phyloP scores from a whole-genome alignment of 2,797 vertebrate species.

The Enteromius treurensis region DNA sequence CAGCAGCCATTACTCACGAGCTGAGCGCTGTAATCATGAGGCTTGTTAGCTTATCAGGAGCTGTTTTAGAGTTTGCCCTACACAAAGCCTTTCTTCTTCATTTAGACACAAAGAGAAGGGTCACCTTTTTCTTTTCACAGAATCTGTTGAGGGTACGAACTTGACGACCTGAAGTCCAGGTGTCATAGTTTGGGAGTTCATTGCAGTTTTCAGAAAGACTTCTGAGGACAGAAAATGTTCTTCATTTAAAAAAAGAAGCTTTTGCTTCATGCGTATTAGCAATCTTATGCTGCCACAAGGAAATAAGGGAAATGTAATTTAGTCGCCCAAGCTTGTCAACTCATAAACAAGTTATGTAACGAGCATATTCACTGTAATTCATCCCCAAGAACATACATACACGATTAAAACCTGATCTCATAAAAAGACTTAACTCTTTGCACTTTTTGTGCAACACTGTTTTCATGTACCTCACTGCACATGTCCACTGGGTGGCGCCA shows the following conservation, averaged over 20 bases:
- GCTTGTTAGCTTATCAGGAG: constrained; percentile 24
- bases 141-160: neutral
- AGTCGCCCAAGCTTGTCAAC: neutral
- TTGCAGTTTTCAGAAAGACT: neutral
- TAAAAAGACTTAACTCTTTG: no score
- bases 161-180: neutral
- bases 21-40: constrained; percentile 8
- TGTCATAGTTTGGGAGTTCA: neutral
- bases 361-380: neutral
- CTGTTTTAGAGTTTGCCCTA: constrained; percentile 25
- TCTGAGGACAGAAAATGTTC: no score
- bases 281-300: neutral
- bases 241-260: neutral
- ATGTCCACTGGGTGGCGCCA: no score
- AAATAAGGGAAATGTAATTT: neutral
- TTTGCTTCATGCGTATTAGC: neutral
- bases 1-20: constrained; percentile 51
- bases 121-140: constrained; percentile 18
- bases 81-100: neutral
- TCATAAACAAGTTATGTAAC: neutral
- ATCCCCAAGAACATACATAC: neutral
- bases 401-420: no score
- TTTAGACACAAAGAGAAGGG: neutral
- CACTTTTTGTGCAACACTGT: no score
- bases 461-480: no score